These are phyloP conservation scores for Lordiphosa clarofinis DNA, from an alignment of 1,140 invertebrate species.

Conservation along the genomic window DNA sequence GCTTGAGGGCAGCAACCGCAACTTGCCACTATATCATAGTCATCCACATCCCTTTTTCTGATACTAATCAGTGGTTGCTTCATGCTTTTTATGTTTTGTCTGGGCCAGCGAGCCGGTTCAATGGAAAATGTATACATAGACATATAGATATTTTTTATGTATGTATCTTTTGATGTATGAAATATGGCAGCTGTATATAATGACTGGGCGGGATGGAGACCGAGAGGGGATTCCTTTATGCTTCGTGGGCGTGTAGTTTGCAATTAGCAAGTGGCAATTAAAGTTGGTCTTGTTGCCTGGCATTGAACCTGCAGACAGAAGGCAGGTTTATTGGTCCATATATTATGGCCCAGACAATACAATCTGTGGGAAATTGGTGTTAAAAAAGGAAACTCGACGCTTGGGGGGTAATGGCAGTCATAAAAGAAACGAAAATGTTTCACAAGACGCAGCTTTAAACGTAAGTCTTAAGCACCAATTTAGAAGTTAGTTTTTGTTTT, in stretches of 20 bases:
- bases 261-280: constrained; percentile 75
- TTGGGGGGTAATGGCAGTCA: neutral
- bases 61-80: constrained; percentile 69
- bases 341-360: constrained; percentile 21
- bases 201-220: constrained; percentile 12
- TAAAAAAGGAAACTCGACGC: neutral
- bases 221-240: constrained; percentile 1
- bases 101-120: constrained; percentile 32
- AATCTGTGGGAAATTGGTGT: neutral
- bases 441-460: constrained; percentile 5
- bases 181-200: constrained; percentile 63
- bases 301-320: constrained; percentile 36
- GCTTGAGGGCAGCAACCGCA: constrained; percentile 44
- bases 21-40: constrained; percentile 43
- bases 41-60: constrained; percentile 35
- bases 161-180: constrained; percentile 58
- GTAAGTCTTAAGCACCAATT: neutral
- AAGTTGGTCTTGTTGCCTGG: constrained; percentile 44
- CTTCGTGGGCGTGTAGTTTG: constrained; percentile 43
- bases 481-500: too few relatives aligned
- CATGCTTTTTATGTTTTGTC: constrained; percentile 56
- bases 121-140: constrained; percentile 27
- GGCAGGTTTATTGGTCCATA: constrained; percentile 46
- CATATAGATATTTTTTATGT: constrained; percentile 7
- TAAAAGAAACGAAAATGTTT: constrained; percentile 2